Evolutionary conservation across 2,888 invertebrate genomes (phyloP).

Genomic region (Caenorhabditis sp.): DNA sequence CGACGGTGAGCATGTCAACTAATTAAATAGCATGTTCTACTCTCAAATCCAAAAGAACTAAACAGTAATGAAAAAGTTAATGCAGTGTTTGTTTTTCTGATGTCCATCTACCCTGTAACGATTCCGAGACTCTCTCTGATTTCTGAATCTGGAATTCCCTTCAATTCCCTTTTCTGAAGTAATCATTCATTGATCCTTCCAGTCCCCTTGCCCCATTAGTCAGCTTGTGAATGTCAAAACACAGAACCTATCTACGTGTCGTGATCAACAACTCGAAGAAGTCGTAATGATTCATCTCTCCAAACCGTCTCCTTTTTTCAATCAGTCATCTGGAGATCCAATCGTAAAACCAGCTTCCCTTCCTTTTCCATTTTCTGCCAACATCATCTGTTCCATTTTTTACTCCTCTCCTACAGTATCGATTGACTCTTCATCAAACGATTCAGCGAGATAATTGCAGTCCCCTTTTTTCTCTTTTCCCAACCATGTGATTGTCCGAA

Average conservation of each 20-base stretch:
- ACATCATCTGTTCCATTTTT: constrained; percentile 22
- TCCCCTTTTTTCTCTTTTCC: constrained; percentile 4
- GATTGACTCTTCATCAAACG: constrained; percentile 21
- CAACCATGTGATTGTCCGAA: constrained; percentile 42
- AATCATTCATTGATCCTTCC: neutral
- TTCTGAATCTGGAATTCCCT: too few relatives aligned
- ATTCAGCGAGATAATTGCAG: constrained; percentile 32
- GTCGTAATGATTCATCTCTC: constrained; percentile 32
- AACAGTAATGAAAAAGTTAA: too few relatives aligned
- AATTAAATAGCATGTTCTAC: too few relatives aligned
- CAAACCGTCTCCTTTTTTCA: constrained; percentile 4
- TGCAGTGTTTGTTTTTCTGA: too few relatives aligned
- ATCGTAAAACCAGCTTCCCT: constrained; percentile 40
- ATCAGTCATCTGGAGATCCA: constrained; percentile 36
- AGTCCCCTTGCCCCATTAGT: neutral
- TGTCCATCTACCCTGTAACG: too few relatives aligned
- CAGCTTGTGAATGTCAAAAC: constrained; percentile 3
- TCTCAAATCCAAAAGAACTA: too few relatives aligned
- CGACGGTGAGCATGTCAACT: too few relatives aligned
- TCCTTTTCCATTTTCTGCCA: constrained; percentile 2
- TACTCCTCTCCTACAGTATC: constrained; percentile 3
- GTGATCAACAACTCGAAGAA: constrained; percentile 22
- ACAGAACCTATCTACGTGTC: constrained; percentile 21
- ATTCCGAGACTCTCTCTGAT: too few relatives aligned
- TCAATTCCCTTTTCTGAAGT: too few relatives aligned